Evolutionary conservation across 1,140 invertebrate genomes (phyloP), one percentile per base, ranked within the genome.

Genomic region (Drosophila asahinai): DNA sequence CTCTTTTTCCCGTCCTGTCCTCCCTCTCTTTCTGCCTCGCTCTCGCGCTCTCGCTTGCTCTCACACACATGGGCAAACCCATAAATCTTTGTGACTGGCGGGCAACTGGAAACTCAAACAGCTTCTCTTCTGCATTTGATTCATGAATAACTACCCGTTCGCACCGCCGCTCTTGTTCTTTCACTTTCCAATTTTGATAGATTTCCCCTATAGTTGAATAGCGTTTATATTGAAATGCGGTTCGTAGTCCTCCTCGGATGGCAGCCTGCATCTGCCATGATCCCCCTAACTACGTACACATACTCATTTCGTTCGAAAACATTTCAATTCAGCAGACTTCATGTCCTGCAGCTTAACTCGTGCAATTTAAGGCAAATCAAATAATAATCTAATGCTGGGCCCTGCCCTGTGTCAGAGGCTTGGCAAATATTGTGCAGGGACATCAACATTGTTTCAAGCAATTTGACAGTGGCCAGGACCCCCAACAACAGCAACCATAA

Each of bases 351-450:
- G 66, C 42, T 61, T 47, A 40, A 62, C 36, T 59, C 43, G 40
- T 48, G 60, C 66, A 76, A 76, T 74, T 80, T 76, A 81, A 79
- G 80, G 66, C 73, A 89, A 80, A 76, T 65, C 86, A 90, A 84
- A 90, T 84, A 81, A 73, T 90, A 72, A 76, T 71, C 55, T 19
- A 61, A 22, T 52, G 55, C 70, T 38, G n/a, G 36, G 36, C 27
- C 45, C 42, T 11, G 15, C 27, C 45, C 42, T 9, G 15, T 36
- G 62, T 25, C 76, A 60, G 38, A 55, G 36, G 51, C 43, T 55
- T 25, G 48, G 27, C 52, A 71, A 71, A 67, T 42, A 52, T 40
- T 71, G 45, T 33, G 70, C 45, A 25, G 51, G 51, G 43, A 49
- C 65, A 59, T 72, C 43, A 71, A 83, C 75, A 83, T 86, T 87